These are phyloP conservation scores for Tragelaphus imberbis DNA, from an alignment of 2,113 vertebrate genomes.

Conservation along the genomic window DNA sequence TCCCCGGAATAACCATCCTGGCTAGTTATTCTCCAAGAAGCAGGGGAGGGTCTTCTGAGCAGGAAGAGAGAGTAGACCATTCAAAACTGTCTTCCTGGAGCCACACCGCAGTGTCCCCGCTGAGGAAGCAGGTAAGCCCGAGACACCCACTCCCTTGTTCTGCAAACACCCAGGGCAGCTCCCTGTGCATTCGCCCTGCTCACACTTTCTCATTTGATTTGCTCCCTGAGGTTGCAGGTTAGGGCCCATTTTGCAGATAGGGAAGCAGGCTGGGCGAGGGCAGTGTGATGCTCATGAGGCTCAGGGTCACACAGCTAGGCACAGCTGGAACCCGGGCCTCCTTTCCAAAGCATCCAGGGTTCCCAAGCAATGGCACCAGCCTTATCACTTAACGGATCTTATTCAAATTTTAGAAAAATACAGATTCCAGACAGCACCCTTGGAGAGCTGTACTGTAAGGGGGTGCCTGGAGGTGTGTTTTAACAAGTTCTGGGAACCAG, in stretches of 20 bases:
- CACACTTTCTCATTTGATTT: not conserved
- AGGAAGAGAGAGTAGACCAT: not conserved
- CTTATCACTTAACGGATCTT: not conserved
- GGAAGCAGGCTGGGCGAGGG: not conserved
- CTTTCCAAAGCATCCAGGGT: not conserved
- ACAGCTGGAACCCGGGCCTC: not conserved
- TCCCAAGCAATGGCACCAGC: not conserved
- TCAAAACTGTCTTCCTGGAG: not conserved
- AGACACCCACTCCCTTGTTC: not conserved
- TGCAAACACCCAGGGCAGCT: not conserved
- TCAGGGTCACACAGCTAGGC: not conserved
- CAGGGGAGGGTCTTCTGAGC: not conserved
- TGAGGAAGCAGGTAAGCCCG: not conserved
- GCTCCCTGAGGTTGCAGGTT: not conserved
- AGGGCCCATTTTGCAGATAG: not conserved
- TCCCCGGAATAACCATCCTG: not conserved
- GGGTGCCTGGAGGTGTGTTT: not conserved
- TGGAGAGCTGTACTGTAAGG: not conserved
- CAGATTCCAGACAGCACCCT: not conserved
- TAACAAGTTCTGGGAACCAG: not conserved
- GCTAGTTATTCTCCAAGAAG: not conserved
- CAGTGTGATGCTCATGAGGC: not conserved
- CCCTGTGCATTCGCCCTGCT: not conserved
- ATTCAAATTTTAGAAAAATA: not conserved
- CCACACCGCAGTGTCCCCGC: fast-evolving